Evolutionary conservation across 2,113 vertebrate genomes (phyloP), one percentile per base, ranked within the genome.

Genomic region (Leiothrix lutea): DNA sequence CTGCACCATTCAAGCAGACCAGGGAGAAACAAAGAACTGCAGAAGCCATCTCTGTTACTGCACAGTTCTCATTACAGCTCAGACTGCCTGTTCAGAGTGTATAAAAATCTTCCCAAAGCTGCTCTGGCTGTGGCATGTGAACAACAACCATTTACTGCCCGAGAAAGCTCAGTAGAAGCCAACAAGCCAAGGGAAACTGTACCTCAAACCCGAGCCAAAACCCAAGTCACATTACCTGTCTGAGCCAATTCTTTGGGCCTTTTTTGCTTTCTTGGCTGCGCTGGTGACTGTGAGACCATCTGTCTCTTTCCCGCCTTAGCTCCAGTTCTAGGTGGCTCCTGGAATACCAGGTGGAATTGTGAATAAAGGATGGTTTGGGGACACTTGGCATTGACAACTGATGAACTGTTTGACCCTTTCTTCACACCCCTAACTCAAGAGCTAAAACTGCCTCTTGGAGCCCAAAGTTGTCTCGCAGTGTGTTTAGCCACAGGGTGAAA

Each of bases 321-420:
- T 99, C 99, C 22, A 96, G 95, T 78, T 99, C 99, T 86, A 99
- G 97, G 48, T 97, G 92, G 80, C 92, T 98, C 96, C 99, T 99
- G 75, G 51, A 84, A 87, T 1, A 61, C 38, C 3, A 93, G 81
- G 95, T 23, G 86, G 73, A 86, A 58, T 33, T 18, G 54, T 65
- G 64, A 96, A 19, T 38, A 54, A 65, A 56, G 71, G 57, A 9
- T 11, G 50, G 57, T 8, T 66, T 42, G 1, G 23, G 12, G 54
- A 69, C 35, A 16, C 21, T 14, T 33, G 4, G 11, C 47, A 56
- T 0, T 7, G 24, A 66, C 26, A 82, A 22, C 42, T 12, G 14
- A 56, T 2, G 1, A 88, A 31, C n/a, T 70, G 4, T 20, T 62
- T 35, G 66, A 83, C 50, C 31, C 19, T 36, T 47, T 35, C 38